Base-by-base conservation (phyloP, 2,888 invertebrate species). In the Miltochrista miniata region DNA sequence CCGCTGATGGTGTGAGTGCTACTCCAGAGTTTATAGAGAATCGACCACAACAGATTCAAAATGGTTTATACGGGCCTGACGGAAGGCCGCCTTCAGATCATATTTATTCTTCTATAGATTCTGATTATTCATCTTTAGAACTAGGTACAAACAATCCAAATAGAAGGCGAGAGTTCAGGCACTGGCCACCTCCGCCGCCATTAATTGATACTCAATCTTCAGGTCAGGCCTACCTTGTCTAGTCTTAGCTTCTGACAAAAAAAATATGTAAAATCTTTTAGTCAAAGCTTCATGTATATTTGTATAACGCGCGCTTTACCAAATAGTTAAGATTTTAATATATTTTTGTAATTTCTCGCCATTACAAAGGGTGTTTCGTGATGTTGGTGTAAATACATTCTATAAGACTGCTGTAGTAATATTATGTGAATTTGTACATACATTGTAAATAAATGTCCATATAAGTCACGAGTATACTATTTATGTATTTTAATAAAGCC, bases 81-180 rank as follows among this genome's bases (percentile, higher is more conserved):
- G 93, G 95, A 67, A 92, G 96, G 70, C 97, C 97, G 31, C 94
- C 96, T 13, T 96, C 96, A 56, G 97, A 97, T 87, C 97, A 97
- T 85, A 97, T 97, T 76, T 97, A 97, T 83, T 96, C 96, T 51
- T 96, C 96, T 79, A 97, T 97, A 83, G 97, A 97, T 89, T 96
- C 96, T 48, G 97, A 97, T 85, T 96, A 96, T 78, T 96, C 96
- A 62, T 96, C 96, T 42, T 93, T 96, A 81, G 96, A 96, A 68
- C 92, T 95, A 76, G 96, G 87, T 61, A 87, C 79, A 45, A 85
- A 82, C 74, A 86, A 87, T 73, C 84, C 83, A 15, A 90, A 85
- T 63, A 77, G 90, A 61, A 79, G 90, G 59, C 80, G 89, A 56
- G 90, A 91, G 41, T 85, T 89, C 46, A 79, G 90, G 64, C 87